Evolutionary conservation across 2,797 vertebrate genomes (phyloP).

Genomic region (Dipus sagitta): DNA sequence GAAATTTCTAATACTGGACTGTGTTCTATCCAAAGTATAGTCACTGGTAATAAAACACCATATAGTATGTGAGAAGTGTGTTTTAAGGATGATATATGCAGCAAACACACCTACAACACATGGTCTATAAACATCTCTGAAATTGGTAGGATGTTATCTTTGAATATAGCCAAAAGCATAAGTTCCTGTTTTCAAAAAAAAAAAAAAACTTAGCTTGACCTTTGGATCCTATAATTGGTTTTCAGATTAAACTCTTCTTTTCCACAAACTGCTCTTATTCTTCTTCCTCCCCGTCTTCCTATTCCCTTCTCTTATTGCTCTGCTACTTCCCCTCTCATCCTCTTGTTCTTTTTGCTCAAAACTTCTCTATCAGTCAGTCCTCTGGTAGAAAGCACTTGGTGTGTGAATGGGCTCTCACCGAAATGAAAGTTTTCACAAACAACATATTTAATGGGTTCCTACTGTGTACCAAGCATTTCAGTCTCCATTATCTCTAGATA

Average conservation of each 20-base stretch:
- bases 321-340: no score
- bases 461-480: neutral
- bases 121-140: neutral
- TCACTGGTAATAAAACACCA: neutral
- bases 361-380: conserved; percentile 25
- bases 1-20: neutral
- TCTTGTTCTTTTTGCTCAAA: conserved; percentile 69
- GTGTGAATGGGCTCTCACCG: neutral
- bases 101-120: neutral
- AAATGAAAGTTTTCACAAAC: neutral
- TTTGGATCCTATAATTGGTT: conserved; percentile 66
- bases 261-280: neutral
- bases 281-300: neutral
- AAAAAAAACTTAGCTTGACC: conserved; percentile 63
- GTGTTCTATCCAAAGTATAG: neutral
- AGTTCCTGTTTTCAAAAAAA: conserved; percentile 67
- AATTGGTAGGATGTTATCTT: neutral
- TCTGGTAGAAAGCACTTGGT: neutral
- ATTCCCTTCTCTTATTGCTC: no score
- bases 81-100: neutral
- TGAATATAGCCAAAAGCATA: neutral
- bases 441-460: neutral
- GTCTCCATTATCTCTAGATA: neutral
- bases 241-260: conserved; percentile 58
- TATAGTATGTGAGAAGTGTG: neutral